phyloP scores from a whole-genome alignment of 1,140 invertebrate species.

The Apis mellifera region Amel_HAv3.1 CM009943.2:5789001-5789500 shows the following conservation, averaged over 20 bases:
- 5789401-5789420: conserved; percentile 14
- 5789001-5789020: too few species aligned
- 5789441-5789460: too few species aligned
- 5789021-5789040: too few species aligned
- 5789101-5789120: too few species aligned
- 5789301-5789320: neutral
- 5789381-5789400: neutral
- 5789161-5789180: too few species aligned
- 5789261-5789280: neutral
- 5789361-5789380: neutral
- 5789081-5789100: too few species aligned
- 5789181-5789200: too few species aligned
- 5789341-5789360: neutral
- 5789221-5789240: too few species aligned
- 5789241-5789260: neutral
- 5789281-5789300: neutral
- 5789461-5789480: neutral
- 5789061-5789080: neutral
- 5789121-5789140: too few species aligned
- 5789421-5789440: neutral
- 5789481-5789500: neutral
- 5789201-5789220: too few species aligned
- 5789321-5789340: neutral
- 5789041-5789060: neutral
- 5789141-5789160: too few species aligned